These are phyloP conservation scores for Alaudala cheleensis DNA, from an alignment of 2,113 vertebrate species.

Conservation along the genomic window DNA sequence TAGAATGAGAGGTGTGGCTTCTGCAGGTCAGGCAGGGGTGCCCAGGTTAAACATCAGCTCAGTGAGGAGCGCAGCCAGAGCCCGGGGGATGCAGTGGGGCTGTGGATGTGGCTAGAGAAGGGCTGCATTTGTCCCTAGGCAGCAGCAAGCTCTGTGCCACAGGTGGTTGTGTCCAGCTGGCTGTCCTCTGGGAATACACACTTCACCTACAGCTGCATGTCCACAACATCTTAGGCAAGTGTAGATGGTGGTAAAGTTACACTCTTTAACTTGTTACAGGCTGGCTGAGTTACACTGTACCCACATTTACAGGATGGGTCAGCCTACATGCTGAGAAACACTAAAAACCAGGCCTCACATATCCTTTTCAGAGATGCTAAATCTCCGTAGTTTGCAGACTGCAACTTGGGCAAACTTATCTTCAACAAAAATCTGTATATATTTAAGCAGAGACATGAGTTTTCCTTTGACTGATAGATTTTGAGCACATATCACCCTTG, in stretches of 20 bases:
- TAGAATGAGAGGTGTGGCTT: background rate
- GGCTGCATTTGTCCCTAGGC: background rate
- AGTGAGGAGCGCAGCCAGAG: background rate
- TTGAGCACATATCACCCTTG: background rate
- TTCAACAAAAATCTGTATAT: background rate
- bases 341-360: background rate
- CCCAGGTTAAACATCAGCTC: background rate
- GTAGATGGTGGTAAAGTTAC: background rate
- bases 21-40: background rate
- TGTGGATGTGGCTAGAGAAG: background rate
- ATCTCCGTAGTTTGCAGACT: background rate
- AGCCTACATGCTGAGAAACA: background rate
- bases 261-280: background rate
- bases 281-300: background rate
- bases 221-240: background rate
- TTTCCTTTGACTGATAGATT: background rate
- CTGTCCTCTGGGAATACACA: background rate
- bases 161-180: background rate
- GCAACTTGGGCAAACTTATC: background rate
- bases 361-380: background rate
- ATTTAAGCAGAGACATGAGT: background rate
- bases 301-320: background rate
- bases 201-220: rapidly evolving
- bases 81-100: background rate
- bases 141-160: background rate